These are phyloP conservation scores for Echinometra lucunter DNA, from an alignment of 53 echinoderm and acorn worm species.

Conservation along the genomic window DNA sequence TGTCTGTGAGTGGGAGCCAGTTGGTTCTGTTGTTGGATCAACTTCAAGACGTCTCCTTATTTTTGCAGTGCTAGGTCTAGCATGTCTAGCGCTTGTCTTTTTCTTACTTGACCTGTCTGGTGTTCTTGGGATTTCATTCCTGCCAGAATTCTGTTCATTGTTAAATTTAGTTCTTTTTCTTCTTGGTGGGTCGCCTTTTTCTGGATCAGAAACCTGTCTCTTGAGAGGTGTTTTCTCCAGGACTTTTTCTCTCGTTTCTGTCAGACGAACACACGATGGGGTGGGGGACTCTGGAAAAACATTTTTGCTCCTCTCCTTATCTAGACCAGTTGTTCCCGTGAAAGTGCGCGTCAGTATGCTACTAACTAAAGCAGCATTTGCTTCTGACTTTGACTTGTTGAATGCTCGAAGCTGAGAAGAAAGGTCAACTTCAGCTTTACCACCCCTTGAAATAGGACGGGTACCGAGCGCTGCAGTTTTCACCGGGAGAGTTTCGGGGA, in stretches of 20 bases:
- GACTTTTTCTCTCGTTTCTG: not conserved
- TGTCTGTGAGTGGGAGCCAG: not conserved
- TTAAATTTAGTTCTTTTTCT: slow-evolving; percentile 60
- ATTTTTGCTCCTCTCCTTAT: not conserved
- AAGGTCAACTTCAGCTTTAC: slow-evolving; percentile 50
- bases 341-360: slow-evolving; percentile 60
- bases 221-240: slow-evolving; percentile 58
- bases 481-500: slow-evolving; percentile 67
- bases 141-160: not conserved
- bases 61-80: too few species aligned
- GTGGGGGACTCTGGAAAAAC: not conserved
- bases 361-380: slow-evolving; percentile 32
- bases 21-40: not conserved
- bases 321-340: not conserved
- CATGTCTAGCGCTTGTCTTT: slow-evolving; percentile 37
- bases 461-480: slow-evolving; percentile 64
- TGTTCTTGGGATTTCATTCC: slow-evolving; percentile 19
- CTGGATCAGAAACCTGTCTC: slow-evolving; percentile 59
- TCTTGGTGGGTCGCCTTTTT: slow-evolving; percentile 52
- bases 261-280: not conserved
- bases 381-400: slow-evolving; percentile 39
- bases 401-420: slow-evolving; percentile 54
- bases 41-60: slow-evolving; percentile 58
- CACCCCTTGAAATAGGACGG: not conserved
- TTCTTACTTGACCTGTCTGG: slow-evolving; percentile 19